Base-by-base conservation (phyloP, 2,113 vertebrate genomes). In the Periophthalmus modestus region DNA sequence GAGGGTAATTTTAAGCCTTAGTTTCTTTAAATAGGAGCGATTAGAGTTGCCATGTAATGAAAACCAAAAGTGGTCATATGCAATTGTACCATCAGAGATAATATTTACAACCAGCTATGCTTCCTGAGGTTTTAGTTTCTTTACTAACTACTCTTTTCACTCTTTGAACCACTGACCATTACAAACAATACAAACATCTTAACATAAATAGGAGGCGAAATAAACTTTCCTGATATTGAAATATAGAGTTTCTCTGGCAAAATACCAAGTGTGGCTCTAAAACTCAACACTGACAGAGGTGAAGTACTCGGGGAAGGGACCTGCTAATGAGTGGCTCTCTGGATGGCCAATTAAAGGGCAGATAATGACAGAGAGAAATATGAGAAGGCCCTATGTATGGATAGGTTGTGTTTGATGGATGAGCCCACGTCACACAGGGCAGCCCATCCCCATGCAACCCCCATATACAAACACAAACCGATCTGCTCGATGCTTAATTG, bases 391-490 rank as follows among this genome's bases (percentile, higher is more conserved):
- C 71, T 72, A 57, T 19, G 68, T 77, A 69, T 50, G 80, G 84
- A 89, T 74, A 86, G 67, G 55, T 73, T 55, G 52, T 68, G 69
- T 28, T 28, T 91, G 89, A 92, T 91, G 82, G 84, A 91, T 87
- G 83, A 85, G 74, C 47, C 43, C 19, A 23, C 52, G 50, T 83
- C 78, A 83, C 50, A n/a, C 54, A 28, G 14, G 52, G 57, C 66
- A 19, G 63, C 59, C 72, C 48, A 73, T 52, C 69, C 70, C 21
- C 36, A 16, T 61, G 58, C 54, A 39, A 54, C 52, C 52, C 52
- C 52, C 52, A 54, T 54, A 54, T 54, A 54, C 52, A 72, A 66
- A 70, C 59, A 70, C 39, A 68, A 63, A 75, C 58, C 46, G 19
- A 79, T 70, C 72, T 87, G 78, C 73, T 75, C 72, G 5, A n/a